phyloP scores from a whole-genome alignment of 37 sponge, comb jelly and placozoan species.

The Eunapius fragilis region DNA sequence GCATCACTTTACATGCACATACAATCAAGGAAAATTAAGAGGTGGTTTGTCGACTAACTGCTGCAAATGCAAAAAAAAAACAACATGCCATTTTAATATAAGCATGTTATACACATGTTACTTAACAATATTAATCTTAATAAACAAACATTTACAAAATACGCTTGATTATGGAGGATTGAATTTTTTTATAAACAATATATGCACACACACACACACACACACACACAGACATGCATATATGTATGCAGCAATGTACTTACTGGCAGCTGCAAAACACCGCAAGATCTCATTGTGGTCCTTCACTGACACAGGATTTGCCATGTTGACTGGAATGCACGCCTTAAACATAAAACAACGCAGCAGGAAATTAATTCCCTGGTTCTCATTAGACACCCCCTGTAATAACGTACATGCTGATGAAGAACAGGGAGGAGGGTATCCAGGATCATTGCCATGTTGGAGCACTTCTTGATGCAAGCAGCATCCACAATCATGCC shows the following conservation, averaged over 20 bases:
- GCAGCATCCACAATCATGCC: slow-evolving; percentile 84
- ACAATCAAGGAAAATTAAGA: no score
- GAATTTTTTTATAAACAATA: not conserved
- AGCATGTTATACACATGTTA: no score
- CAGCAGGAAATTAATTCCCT: not conserved
- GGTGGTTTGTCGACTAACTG: no score
- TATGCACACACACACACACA: not conserved
- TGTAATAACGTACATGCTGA: slow-evolving; percentile 49
- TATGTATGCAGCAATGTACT: not conserved
- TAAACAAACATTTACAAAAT: no score
- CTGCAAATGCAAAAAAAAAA: no score
- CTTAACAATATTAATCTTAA: no score
- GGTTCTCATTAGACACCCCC: no score
- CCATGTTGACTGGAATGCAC: slow-evolving; percentile 68
- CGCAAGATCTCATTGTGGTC: slow-evolving; percentile 89
- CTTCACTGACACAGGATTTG: slow-evolving; percentile 67
- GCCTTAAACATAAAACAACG: slow-evolving; percentile 51
- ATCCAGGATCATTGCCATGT: slow-evolving; percentile 49
- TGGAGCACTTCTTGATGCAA: slow-evolving; percentile 59
- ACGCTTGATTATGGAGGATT: no score
- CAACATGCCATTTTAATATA: no score
- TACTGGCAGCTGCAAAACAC: slow-evolving; percentile 85
- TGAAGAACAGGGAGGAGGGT: slow-evolving; percentile 57
- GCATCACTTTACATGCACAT: not conserved
- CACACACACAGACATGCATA: not conserved